Conservation (phyloP, 2,888 invertebrate species). For the Caenorhabditis sp. region DNA sequence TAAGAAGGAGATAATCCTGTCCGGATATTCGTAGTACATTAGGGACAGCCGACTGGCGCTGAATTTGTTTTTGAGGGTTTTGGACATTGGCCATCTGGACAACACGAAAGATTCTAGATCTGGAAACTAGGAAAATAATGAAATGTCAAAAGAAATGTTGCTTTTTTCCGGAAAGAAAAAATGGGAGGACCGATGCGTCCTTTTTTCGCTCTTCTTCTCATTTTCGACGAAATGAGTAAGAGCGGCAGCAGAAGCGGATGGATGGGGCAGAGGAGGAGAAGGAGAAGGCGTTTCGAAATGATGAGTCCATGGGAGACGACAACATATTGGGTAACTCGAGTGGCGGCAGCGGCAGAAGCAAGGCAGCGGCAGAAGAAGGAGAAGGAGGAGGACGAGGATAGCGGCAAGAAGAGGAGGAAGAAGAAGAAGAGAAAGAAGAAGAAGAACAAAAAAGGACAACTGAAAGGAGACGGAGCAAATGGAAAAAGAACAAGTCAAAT, state of each 20-base stretch:
- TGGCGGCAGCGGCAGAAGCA: constrained; percentile 37
- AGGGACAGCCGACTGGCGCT: too few species aligned
- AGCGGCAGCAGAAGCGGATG: neutral
- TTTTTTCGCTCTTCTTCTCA: constrained; percentile 35
- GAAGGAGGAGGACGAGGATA: constrained; percentile 7
- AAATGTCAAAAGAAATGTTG: constrained; percentile 22
- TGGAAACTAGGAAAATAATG: constrained; percentile 34
- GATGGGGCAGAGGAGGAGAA: neutral
- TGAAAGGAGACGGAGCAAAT: constrained; percentile 16
- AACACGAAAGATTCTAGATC: neutral
- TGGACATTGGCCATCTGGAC: too few species aligned
- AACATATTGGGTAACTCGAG: constrained; percentile 65
- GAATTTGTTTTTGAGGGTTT: too few species aligned
- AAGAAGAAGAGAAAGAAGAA: constrained; percentile 27
- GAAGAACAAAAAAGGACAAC: constrained; percentile 46
- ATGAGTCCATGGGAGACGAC: constrained; percentile 62
- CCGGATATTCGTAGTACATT: too few species aligned
- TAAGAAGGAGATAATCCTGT: too few species aligned
- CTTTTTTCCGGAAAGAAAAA: neutral
- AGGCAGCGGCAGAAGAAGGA: constrained; percentile 1
- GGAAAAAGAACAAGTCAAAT: constrained; percentile 14
- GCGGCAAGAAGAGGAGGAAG: constrained; percentile 1
- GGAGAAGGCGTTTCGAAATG: constrained; percentile 55
- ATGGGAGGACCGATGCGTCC: constrained; percentile 12
- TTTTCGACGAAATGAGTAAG: constrained; percentile 56